Base-by-base conservation (phyloP, 2,888 invertebrate genomes). In the Strigamia maritima region DNA sequence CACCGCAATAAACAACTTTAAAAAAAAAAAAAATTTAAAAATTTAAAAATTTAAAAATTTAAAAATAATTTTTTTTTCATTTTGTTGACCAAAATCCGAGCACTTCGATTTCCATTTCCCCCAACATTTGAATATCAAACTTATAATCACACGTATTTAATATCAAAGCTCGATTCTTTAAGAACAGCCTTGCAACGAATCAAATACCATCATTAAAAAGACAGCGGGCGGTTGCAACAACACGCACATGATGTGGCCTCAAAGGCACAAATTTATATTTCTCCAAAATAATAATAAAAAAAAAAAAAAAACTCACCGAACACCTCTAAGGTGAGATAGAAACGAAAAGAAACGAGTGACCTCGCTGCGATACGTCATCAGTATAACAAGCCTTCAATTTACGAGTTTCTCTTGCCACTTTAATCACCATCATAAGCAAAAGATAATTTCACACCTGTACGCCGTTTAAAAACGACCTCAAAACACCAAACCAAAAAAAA, bases 121-220 rank as follows among this genome's bases (percentile, higher is more conserved):
- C 22, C 65, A 65, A 7, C 65, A 26, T 60, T 26, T 65, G 28
- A 65, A 65, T 65, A 22, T 65, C 26, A 65, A 65, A 65, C 65
- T 60, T 65, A 65, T 65, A 65, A 65, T 65, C 65, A 65, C 65
- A 65, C 65, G 24, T 10, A 65, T 65, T 65, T 65, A 65, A 65
- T 65, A 65, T 65, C 65, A 65, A 65, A 65, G 65, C 65, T 65
- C 65, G 65, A 65, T 65, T 65, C 65, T 65, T 65, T 65, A 65
- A 65, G 65, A 65, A 65, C 65, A 65, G 65, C 65, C 65, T 65
- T 65, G 65, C 65, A 65, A 26, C 65, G 65, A 65, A 65, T 65
- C 65, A 65, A 65, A 65, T 26, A 65, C 65, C 65, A 65, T 65
- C 65, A 65, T 65, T 65, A 65, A 65, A 65, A 65, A 65, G 65